Conservation (phyloP, 2,797 vertebrate species). For the Nothura maculosa region DNA sequence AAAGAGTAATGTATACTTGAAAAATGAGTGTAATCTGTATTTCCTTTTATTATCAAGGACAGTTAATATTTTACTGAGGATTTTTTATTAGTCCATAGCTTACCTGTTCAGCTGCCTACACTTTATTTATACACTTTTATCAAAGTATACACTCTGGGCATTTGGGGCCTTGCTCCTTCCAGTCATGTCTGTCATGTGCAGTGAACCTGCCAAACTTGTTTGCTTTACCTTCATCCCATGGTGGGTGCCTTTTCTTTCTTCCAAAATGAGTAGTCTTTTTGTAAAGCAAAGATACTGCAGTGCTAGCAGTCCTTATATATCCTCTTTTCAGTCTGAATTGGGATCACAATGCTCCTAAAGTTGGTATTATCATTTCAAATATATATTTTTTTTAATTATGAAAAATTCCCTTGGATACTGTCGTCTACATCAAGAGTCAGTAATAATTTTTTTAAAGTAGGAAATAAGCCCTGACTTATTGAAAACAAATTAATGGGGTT, state of each 20-base stretch:
- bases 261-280: accelerated
- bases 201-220: background rate
- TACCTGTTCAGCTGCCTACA: background rate
- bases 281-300: background rate
- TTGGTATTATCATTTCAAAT: background rate
- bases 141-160: accelerated
- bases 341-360: background rate
- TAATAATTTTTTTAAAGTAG: background rate
- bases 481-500: background rate
- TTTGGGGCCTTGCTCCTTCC: background rate
- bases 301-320: background rate
- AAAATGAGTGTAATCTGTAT: background rate
- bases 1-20: constrained; percentile 10
- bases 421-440: background rate
- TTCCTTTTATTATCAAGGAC: background rate
- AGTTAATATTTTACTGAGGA: background rate
- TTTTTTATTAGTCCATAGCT: background rate
- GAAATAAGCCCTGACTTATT: constrained; percentile 1
- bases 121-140: background rate
- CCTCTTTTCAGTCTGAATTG: background rate
- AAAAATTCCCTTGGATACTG: background rate
- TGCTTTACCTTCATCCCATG: background rate
- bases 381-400: background rate
- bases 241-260: background rate
- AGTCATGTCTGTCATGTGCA: background rate